Evolutionary conservation across 2,797 vertebrate genomes (phyloP).

Genomic region (Scomberomorus guttatus): DNA sequence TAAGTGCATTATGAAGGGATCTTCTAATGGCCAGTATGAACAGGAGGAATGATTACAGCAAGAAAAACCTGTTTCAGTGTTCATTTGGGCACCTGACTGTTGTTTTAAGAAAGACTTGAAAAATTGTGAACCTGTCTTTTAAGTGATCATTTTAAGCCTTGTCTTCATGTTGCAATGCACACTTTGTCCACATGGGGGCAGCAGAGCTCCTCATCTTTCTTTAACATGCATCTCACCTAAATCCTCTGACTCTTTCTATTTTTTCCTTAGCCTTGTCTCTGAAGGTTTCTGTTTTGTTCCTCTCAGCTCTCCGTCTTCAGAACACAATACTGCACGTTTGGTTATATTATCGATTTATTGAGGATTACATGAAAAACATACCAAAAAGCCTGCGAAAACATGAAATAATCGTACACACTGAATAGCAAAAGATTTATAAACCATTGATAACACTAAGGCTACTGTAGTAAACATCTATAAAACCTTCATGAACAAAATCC

Average conservation of each 20-base stretch:
- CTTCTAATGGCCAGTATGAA: too few relatives aligned
- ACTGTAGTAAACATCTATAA: constrained; percentile 44
- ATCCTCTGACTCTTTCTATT: neutral
- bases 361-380: constrained; percentile 75
- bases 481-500: constrained; percentile 39
- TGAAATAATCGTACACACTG: constrained; percentile 46
- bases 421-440: constrained; percentile 69
- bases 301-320: constrained; percentile 2
- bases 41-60: neutral
- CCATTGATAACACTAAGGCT: constrained; percentile 54
- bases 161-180: constrained; percentile 1
- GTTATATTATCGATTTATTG: constrained; percentile 68
- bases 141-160: neutral
- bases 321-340: constrained; percentile 48
- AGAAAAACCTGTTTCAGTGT: neutral
- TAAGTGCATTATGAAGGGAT: too few relatives aligned
- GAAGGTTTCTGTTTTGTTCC: neutral
- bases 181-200: constrained; percentile 28
- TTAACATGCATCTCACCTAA: neutral
- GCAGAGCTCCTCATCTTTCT: constrained; percentile 33
- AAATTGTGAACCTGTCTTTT: neutral
- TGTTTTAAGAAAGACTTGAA: neutral
- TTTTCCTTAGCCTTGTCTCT: neutral
- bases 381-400: constrained; percentile 65
- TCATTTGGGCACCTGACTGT: neutral